Conservation (phyloP, 2,888 invertebrate genomes). For the Spodoptera picta region DNA sequence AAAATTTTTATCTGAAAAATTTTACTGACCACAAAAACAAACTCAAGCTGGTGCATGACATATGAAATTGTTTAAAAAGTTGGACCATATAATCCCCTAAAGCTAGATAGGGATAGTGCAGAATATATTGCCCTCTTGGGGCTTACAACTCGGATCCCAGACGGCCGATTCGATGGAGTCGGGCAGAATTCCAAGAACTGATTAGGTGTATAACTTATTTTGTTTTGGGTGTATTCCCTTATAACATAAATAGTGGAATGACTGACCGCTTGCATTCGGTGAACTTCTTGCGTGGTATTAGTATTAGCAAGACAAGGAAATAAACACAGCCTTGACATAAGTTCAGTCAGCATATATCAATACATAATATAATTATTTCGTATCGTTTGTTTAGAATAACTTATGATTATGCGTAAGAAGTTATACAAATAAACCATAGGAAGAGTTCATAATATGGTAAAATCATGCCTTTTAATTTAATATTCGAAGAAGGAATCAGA, state of each 20-base stretch:
- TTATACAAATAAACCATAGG: too few species aligned
- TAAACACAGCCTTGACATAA: too few species aligned
- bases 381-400: too few species aligned
- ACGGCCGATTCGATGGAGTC: constrained; percentile 52
- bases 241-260: constrained; percentile 3
- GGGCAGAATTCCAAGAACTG: constrained; percentile 70
- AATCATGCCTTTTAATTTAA: too few species aligned
- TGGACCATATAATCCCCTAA: constrained; percentile 7
- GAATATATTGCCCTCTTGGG: constrained; percentile 41
- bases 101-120: constrained; percentile 27
- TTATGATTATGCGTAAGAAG: too few species aligned
- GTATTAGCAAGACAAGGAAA: neutral
- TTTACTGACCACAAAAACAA: constrained; percentile 6
- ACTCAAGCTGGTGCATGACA: constrained; percentile 7
- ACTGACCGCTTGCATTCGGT: neutral
- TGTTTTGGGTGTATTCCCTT: constrained; percentile 52
- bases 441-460: too few species aligned
- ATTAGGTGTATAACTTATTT: constrained; percentile 59
- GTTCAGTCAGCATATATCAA: too few species aligned
- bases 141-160: constrained; percentile 38
- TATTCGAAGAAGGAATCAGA: too few species aligned
- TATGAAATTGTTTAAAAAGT: constrained; percentile 24
- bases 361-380: too few species aligned
- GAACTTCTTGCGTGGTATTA: too few species aligned
- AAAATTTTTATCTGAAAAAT: neutral